Conservation (phyloP, 2,888 invertebrate genomes). For the Troglohyphantes excavatus region DNA sequence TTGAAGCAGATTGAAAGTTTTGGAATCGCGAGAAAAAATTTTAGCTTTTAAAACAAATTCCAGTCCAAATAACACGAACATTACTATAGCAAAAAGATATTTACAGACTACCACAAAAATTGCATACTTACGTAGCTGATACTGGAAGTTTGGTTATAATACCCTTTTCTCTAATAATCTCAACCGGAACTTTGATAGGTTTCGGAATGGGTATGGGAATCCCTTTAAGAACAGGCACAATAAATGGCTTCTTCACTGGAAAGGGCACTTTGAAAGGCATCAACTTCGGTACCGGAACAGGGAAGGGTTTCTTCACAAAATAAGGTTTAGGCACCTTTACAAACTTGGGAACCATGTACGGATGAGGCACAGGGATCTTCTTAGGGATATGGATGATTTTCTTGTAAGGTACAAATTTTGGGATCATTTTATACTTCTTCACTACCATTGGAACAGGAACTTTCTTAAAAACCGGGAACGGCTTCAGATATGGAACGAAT, state of each 20-base stretch:
- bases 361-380: conserved; percentile 45
- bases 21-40: too few relatives aligned
- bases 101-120: background rate
- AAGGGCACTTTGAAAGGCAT: background rate
- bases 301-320: conserved; percentile 60
- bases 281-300: conserved; percentile 66
- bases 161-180: conserved; percentile 68
- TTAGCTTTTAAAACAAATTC: background rate
- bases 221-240: conserved; percentile 44
- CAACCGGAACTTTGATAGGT: conserved; percentile 60
- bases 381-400: conserved; percentile 59
- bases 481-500: conserved; percentile 46
- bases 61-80: background rate
- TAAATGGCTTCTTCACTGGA: conserved; percentile 67
- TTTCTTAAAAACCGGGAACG: conserved; percentile 48
- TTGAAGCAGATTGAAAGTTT: too few relatives aligned
- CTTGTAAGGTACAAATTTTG: conserved; percentile 65
- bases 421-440: conserved; percentile 52
- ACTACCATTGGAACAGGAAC: conserved; percentile 54
- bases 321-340: conserved; percentile 66
- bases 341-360: conserved; percentile 56
- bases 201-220: conserved; percentile 63
- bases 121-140: conserved; percentile 50
- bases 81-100: background rate
- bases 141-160: conserved; percentile 53